Percentiles rank a stretch among this genome's conserved stretches.
Conservation (phyloP, 2,113 vertebrate species). For the Uria aalge region DNA sequence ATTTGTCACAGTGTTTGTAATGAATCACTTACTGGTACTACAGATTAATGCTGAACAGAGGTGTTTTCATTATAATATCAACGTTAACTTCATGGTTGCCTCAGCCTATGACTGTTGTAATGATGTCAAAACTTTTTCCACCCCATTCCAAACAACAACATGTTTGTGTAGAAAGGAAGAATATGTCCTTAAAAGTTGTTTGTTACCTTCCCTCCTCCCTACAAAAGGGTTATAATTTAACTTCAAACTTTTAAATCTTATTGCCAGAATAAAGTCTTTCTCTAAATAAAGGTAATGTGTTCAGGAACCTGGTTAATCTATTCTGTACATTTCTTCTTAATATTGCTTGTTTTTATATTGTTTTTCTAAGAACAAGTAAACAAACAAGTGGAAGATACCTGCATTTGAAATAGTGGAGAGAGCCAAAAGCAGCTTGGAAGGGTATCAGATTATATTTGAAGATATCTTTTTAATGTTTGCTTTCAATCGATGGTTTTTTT, state of each 20-base stretch:
- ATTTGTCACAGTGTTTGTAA: constrained; percentile 18
- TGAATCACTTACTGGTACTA: constrained; percentile 17
- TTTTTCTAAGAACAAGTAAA: neutral
- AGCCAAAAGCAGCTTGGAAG: neutral
- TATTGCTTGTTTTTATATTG: neutral
- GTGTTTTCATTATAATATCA: constrained; percentile 24
- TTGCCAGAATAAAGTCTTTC: neutral
- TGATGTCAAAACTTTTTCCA: neutral
- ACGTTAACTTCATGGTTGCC: neutral
- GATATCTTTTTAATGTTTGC: neutral
- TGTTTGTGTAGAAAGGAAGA: neutral
- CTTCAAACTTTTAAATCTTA: neutral
- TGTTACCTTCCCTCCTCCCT: neutral
- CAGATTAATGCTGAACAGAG: constrained; percentile 2
- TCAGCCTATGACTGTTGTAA: constrained; percentile 2
- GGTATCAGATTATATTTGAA: neutral
- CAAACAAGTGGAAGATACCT: neutral
- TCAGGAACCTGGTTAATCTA: neutral
- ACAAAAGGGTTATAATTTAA: neutral
- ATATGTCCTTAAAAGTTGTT: neutral
- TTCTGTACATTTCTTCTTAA: neutral
- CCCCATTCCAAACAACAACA: neutral
- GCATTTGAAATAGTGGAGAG: neutral
- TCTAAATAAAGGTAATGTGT: neutral
- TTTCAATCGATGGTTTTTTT: neutral